Base-by-base conservation (phyloP, 2,113 vertebrate species). In the Ammodytes dubius region DNA sequence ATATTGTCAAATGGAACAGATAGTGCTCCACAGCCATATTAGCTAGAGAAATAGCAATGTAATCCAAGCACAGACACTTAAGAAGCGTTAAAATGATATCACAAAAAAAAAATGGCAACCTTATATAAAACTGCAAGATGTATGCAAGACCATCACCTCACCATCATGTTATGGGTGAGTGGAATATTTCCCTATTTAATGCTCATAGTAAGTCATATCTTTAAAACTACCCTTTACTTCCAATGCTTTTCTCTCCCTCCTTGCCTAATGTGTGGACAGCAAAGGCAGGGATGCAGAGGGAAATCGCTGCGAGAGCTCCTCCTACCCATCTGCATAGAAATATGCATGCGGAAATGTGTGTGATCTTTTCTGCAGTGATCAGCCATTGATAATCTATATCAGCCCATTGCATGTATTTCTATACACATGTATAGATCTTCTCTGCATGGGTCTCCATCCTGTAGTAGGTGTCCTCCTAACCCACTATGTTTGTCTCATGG, bases 141-240 rank as follows among this genome's bases (percentile, higher is more conserved):
- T 95, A 93, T 27, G 27, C 27, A 27, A 27, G 27, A 94, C 89
- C 91, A 94, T 96, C 93, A 93, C 87, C 93, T 91, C 91, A 92
- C 87, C 88, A 83, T 88, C 93, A 92, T 87, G 95, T 94, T 45
- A 77, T 27, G 27, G 27, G 27, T 27, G 27, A 91, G 89, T 88
- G 87, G 85, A 81, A 89, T 90, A 94, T 95, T 96, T 95, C 87
- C 92, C 95, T 93, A 93, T 95, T 92, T 95, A 95, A 69, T 74
- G 54, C 93, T 45, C 87, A 87, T 93, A 86, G 87, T 95, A 73
- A 93, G 82, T 95, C 89, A 94, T 79, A 83, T 37, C 14, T 53
- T 6, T 66, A 37, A 70, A 54, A 60, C 19, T 14, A 37, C 7
- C n/a, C 42, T 14, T n/a, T 11, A 45, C 52, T 39, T 17, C 12